A percentile compares a stretch with the other conserved stretches of the same genome.
phyloP scores from a whole-genome alignment of 2,113 vertebrate species.

The Tamias sibiricus region DNA sequence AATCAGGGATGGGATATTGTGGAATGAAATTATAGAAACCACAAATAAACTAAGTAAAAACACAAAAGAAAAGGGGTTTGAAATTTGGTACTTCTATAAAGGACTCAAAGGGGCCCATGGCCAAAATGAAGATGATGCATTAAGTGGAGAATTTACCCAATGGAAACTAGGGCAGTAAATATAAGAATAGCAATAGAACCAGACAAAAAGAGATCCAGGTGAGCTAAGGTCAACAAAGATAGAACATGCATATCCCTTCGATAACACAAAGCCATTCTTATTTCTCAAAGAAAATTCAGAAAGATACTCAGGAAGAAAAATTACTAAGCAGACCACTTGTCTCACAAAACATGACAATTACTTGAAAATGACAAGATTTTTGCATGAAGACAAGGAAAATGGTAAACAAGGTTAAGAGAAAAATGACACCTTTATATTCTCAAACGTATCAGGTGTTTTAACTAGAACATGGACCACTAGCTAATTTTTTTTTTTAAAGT shows the following conservation, averaged over 20 bases:
- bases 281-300: neutral
- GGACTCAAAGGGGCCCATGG: neutral
- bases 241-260: neutral
- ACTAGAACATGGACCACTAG: neutral
- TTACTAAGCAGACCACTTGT: neutral
- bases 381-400: neutral
- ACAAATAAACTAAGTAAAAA: neutral
- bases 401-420: neutral
- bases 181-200: neutral
- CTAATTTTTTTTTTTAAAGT: no score
- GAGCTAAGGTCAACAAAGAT: neutral
- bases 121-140: neutral
- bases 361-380: neutral
- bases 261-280: neutral
- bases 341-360: neutral
- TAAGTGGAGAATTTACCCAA: neutral
- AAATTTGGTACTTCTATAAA: neutral
- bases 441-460: neutral
- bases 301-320: conserved; percentile 17
- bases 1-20: neutral
- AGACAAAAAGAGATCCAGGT: neutral
- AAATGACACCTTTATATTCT: neutral
- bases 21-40: neutral
- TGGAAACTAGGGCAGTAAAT: neutral
- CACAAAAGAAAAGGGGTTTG: neutral